These are phyloP conservation scores for Zapus hudsonius DNA, from an alignment of 2,113 vertebrate species.

Conservation along the genomic window DNA sequence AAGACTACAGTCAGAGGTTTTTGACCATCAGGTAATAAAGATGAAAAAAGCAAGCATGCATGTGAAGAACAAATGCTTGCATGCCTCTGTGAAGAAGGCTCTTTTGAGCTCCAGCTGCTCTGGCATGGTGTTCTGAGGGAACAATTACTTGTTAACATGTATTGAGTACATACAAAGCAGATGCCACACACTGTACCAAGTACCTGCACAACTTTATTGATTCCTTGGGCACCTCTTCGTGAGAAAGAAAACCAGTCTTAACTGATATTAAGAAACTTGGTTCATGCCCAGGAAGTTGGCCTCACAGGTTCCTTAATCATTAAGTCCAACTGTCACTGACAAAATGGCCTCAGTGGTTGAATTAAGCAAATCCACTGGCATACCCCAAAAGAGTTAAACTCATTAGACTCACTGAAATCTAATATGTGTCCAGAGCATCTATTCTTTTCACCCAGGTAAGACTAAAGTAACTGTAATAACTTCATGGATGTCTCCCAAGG, in stretches of 20 bases:
- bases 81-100: not conserved
- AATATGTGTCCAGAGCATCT: not conserved
- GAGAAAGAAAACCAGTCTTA: not conserved
- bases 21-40: conserved; percentile 17
- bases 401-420: too few species aligned
- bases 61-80: not conserved
- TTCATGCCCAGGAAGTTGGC: not conserved
- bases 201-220: not conserved
- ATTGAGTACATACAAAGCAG: not conserved
- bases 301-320: not conserved
- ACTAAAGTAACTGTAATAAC: not conserved
- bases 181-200: not conserved
- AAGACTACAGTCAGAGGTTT: not conserved
- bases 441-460: not conserved
- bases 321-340: not conserved
- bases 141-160: not conserved
- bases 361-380: not conserved
- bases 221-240: not conserved
- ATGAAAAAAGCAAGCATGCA: not conserved
- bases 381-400: not conserved
- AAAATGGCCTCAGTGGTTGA: not conserved
- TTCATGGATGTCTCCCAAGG: not conserved
- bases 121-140: not conserved
- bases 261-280: not conserved
- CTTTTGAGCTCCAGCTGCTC: not conserved